Percentiles rank a stretch among this genome's conserved stretches.
phyloP scores from a whole-genome alignment of 92 coral and sea anemone species.

The Chrysogorgia sp. region DNA sequence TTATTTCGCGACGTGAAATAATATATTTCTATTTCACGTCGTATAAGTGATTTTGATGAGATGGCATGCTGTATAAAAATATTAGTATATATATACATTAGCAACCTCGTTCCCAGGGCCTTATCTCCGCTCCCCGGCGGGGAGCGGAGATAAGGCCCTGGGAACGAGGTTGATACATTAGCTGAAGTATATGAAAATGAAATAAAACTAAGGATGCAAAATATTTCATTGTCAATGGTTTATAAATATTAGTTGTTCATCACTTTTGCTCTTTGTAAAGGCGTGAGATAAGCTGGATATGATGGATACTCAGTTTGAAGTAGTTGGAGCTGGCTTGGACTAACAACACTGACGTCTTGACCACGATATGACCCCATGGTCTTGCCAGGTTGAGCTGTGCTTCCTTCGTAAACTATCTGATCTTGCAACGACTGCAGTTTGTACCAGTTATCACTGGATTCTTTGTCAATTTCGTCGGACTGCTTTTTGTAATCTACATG shows the following conservation, averaged over 20 bases:
- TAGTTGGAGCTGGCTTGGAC: slow-evolving; percentile 79
- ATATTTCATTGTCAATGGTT: too few relatives aligned
- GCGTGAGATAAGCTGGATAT: slow-evolving; percentile 52
- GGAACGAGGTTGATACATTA: too few relatives aligned
- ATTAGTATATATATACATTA: too few relatives aligned
- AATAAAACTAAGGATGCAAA: too few relatives aligned
- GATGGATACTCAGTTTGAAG: slow-evolving; percentile 88
- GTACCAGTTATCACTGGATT: slow-evolving; percentile 35
- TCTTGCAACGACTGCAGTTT: slow-evolving; percentile 50
- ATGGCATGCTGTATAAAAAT: too few relatives aligned
- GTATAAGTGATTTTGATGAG: too few relatives aligned
- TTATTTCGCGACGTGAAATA: too few relatives aligned
- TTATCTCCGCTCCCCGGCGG: too few relatives aligned
- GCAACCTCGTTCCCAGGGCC: too few relatives aligned
- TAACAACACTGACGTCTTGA: slow-evolving; percentile 79
- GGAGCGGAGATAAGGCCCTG: too few relatives aligned
- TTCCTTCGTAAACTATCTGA: slow-evolving; percentile 49
- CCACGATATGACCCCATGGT: slow-evolving; percentile 59
- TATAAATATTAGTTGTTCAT: neutral
- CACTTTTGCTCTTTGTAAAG: slow-evolving; percentile 21
- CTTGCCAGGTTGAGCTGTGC: slow-evolving; percentile 62
- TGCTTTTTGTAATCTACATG: slow-evolving; percentile 11
- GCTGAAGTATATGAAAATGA: too few relatives aligned
- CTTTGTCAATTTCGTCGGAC: slow-evolving; percentile 26
- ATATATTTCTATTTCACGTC: too few relatives aligned